Evolutionary conservation across 2,888 invertebrate genomes (phyloP).

Genomic region (Meghimatium bilineatum): DNA sequence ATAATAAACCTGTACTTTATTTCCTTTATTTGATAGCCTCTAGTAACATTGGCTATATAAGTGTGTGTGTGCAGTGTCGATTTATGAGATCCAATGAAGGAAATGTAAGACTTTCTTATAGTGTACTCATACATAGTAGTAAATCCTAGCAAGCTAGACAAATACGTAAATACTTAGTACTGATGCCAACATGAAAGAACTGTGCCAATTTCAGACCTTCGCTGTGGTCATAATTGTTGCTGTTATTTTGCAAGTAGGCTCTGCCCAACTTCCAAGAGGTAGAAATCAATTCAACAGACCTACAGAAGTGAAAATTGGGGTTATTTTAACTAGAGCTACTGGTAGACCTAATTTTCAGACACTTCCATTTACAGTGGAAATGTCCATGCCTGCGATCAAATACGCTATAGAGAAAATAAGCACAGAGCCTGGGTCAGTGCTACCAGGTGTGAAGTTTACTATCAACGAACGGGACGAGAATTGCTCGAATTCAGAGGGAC

Average conservation of each 20-base stretch:
- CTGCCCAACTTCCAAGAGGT: background rate
- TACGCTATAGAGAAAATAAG: background rate
- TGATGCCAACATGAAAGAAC: too few species aligned
- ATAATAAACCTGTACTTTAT: too few species aligned
- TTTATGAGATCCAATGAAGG: too few species aligned
- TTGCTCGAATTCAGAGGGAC: slow-evolving; percentile 72
- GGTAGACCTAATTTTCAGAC: background rate
- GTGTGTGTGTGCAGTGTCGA: too few species aligned
- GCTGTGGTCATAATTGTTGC: background rate
- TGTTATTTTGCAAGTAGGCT: background rate
- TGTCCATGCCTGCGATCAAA: background rate
- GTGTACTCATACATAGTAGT: too few species aligned
- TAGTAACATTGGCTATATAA: too few species aligned
- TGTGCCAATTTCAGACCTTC: too few species aligned
- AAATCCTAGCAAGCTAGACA: too few species aligned
- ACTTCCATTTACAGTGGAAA: slow-evolving; percentile 18
- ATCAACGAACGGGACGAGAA: slow-evolving; percentile 63
- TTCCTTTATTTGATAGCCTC: too few species aligned
- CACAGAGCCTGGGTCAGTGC: background rate
- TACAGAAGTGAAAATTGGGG: slow-evolving; percentile 18
- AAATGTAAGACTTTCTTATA: too few species aligned
- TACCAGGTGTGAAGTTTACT: background rate
- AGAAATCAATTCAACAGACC: background rate
- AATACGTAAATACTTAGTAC: too few species aligned
- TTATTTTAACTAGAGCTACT: background rate